These are phyloP conservation scores for Macrocentrus cingulum DNA, from an alignment of 1,140 invertebrate species.

Conservation along the genomic window DNA sequence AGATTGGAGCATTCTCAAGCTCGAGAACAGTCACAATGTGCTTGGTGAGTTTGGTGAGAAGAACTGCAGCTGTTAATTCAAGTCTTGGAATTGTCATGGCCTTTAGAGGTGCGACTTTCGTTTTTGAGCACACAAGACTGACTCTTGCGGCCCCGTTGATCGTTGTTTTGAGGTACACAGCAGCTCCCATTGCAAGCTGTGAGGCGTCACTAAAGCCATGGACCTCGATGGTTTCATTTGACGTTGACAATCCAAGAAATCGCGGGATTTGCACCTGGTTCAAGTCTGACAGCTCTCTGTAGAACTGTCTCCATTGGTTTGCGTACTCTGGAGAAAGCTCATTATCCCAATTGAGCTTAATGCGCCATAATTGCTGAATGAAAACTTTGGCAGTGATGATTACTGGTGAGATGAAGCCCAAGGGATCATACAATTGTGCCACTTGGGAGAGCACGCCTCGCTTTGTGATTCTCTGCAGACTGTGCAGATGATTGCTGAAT, in stretches of 20 bases:
- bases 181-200: constrained; percentile 17
- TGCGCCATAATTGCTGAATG: constrained; percentile 37
- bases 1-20: background rate
- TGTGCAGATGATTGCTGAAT: background rate
- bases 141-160: background rate
- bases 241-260: constrained; percentile 1
- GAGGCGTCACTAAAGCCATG: constrained; percentile 33
- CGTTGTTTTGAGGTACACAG: constrained; percentile 19
- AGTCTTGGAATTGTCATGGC: constrained; percentile 32
- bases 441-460: constrained; percentile 21
- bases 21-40: background rate
- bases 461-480: constrained; percentile 9
- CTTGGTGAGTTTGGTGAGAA: background rate
- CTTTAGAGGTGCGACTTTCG: constrained; percentile 41
- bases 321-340: background rate
- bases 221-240: constrained; percentile 13
- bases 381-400: constrained; percentile 37
- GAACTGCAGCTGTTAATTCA: background rate
- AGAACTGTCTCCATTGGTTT: constrained; percentile 17
- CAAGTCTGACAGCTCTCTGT: background rate
- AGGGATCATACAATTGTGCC: constrained; percentile 27
- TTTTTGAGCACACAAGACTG: constrained; percentile 34
- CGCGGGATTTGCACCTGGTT: constrained; percentile 5
- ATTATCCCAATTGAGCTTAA: constrained; percentile 36
- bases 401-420: constrained; percentile 36